Base-by-base conservation (phyloP, 2,113 vertebrate genomes). In the Pituophis catenifer region DNA sequence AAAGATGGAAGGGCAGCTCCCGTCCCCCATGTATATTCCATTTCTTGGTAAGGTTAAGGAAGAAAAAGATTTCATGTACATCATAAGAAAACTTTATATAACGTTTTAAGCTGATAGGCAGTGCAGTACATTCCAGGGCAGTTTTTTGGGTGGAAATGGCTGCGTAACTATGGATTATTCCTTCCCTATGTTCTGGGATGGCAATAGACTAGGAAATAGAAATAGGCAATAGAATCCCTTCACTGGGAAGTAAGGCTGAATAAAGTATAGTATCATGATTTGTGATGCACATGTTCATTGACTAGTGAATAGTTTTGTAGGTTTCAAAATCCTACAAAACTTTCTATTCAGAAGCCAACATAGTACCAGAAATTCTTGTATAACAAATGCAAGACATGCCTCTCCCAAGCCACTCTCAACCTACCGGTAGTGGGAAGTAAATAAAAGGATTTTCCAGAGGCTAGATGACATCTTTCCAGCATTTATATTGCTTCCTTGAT, bases 71-170 rank as follows among this genome's bases (percentile, higher is more conserved):
- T 93, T 94, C 94, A 86, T 29, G 5, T 5, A 7, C 75, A 29
- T 52, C 81, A 92, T 90, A 81, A 50, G 92, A 91, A 94, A 95
- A 94, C 88, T 91, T 93, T 89, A 65, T 94, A 95, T 91, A 90
- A 9, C 44, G 88, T 92, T 13, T 96, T 95, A 92, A 44, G 19
- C 10, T 90, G 29, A 11, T 95, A 59, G 91, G 58, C 19, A 12
- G 65, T 91, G 54, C 11, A 12, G 65, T 91, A 44, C 93, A 55
- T 94, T 94, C 89, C 91, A 93, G 92, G 7, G 50, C 38, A 53
- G 53, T 92, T 93, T 92, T 88, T 62, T 94, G 95, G 92, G 91
- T 88, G 54, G 65, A 55, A 90, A 94, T 90, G 44, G 86, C 90
- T 96, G 94, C 86, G 94, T 38, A 96, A 12, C 38, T 75, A 44